Evolutionary conservation across 1,140 invertebrate genomes (phyloP).

Genomic region (Danaus plexippus): DNA sequence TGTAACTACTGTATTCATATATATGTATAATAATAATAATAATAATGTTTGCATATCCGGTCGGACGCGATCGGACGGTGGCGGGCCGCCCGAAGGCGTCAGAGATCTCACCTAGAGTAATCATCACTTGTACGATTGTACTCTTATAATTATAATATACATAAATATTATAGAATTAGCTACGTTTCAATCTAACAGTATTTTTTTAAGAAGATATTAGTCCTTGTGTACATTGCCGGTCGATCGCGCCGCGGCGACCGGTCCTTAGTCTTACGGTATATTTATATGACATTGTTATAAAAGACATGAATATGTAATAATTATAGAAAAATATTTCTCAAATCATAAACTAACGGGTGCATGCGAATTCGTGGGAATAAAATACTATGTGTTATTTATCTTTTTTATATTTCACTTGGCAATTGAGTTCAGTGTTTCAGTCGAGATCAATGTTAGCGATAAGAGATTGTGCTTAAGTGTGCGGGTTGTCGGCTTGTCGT

Average conservation of each 20-base stretch:
- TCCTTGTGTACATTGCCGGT: slow-evolving; percentile 65
- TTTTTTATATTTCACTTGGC: slow-evolving; percentile 70
- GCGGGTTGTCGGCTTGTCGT: slow-evolving; percentile 39
- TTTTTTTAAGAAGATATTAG: slow-evolving; percentile 72
- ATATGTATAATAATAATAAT: slow-evolving; percentile 25
- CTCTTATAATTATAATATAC: slow-evolving; percentile 63
- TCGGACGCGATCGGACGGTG: slow-evolving; percentile 58
- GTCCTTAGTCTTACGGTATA: slow-evolving; percentile 64
- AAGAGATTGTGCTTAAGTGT: slow-evolving; percentile 36
- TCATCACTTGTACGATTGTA: slow-evolving; percentile 65
- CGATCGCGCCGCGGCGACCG: slow-evolving; percentile 47
- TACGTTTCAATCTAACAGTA: slow-evolving; percentile 72
- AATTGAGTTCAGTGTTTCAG: slow-evolving; percentile 58
- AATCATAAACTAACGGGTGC: slow-evolving; percentile 68
- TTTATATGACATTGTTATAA: slow-evolving; percentile 67
- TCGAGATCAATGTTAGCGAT: slow-evolving; percentile 47
- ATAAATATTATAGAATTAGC: slow-evolving; percentile 68
- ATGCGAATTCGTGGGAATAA: slow-evolving; percentile 65
- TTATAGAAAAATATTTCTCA: slow-evolving; percentile 69
- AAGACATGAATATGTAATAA: slow-evolving; percentile 67
- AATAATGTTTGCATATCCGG: slow-evolving; percentile 65
- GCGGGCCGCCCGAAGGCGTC: slow-evolving; percentile 56
- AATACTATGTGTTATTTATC: slow-evolving; percentile 70
- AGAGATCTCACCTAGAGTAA: slow-evolving; percentile 69
- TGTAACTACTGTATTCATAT: slow-evolving; percentile 51